Evolutionary conservation across 2,113 vertebrate species (phyloP).

Genomic region (Hypocryptadius cinnamomeus): DNA sequence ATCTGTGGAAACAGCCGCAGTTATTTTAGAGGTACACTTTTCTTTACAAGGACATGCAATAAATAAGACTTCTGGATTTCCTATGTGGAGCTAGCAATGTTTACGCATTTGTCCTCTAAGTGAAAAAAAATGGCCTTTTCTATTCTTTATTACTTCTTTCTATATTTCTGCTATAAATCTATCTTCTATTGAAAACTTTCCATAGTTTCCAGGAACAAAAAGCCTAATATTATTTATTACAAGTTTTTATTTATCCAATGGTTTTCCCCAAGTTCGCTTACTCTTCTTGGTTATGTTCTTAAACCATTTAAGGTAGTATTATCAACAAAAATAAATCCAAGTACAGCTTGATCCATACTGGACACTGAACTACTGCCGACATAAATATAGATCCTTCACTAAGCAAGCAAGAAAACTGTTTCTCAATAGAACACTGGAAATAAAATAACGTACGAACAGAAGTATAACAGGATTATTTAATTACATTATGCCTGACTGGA

Average conservation of each 20-base stretch:
- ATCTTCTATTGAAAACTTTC: neutral
- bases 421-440: neutral
- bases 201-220: neutral
- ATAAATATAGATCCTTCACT: neutral
- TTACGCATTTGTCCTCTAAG: neutral
- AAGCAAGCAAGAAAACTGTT: neutral
- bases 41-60: neutral
- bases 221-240: neutral
- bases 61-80: neutral
- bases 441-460: neutral
- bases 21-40: neutral
- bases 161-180: neutral
- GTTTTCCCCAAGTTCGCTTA: neutral
- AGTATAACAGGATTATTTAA: neutral
- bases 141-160: neutral
- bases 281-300: neutral
- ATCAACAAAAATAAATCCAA: neutral
- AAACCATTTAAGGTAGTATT: neutral
- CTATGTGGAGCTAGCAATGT: neutral
- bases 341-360: neutral
- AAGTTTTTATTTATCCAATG: neutral
- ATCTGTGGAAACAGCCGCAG: neutral
- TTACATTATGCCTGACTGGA: neutral
- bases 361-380: neutral
- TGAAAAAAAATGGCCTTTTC: neutral